Evolutionary conservation across 2,888 invertebrate species (phyloP).

Genomic region (Aspidapion aeneum): DNA sequence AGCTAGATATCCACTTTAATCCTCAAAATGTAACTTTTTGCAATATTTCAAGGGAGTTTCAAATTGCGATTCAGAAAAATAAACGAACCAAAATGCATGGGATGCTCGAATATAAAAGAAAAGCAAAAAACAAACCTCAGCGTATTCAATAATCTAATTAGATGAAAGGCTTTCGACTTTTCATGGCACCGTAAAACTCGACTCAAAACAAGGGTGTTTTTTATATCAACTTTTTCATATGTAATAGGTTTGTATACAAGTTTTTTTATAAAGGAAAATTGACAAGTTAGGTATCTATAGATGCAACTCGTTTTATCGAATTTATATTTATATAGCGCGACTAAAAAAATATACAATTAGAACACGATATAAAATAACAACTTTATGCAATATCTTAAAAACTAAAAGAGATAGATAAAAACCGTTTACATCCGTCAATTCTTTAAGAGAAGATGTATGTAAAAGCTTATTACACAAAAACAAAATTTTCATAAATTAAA

Average conservation of each 20-base stretch:
- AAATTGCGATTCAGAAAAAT: background rate
- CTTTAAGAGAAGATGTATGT: no score
- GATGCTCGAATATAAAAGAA: background rate
- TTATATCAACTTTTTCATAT: slow-evolving; percentile 15
- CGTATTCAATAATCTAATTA: background rate
- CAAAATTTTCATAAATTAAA: no score
- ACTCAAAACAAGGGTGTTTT: background rate
- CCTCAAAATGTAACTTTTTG: background rate
- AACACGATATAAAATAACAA: no score
- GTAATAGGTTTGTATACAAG: slow-evolving; percentile 15
- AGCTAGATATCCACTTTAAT: background rate
- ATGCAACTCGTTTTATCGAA: no score
- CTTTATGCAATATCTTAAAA: no score
- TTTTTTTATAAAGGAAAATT: no score
- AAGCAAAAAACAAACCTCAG: slow-evolving; percentile 5
- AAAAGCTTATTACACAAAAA: no score
- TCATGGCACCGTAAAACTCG: background rate
- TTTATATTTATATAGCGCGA: no score
- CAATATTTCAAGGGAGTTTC: background rate
- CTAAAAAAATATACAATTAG: no score
- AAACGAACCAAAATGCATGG: background rate
- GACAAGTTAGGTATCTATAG: no score
- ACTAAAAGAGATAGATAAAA: no score
- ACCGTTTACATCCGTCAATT: no score
- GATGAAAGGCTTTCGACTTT: background rate